Evolutionary conservation across 2,113 vertebrate genomes (phyloP), one percentile per base, ranked within the genome.

Genomic region (Scalopus aquaticus): DNA sequence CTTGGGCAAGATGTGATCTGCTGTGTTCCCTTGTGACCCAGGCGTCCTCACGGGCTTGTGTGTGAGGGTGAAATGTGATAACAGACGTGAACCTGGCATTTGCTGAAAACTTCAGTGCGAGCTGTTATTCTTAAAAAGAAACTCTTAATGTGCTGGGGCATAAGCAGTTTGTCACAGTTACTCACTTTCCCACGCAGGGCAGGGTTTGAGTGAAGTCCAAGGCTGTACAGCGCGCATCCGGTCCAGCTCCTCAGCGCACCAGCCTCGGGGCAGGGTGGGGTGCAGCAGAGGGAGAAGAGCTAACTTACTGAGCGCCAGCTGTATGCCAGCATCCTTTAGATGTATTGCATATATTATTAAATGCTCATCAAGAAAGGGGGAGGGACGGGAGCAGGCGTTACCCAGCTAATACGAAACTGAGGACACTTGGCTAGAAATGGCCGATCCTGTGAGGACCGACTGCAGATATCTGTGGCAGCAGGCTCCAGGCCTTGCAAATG

Each of bases 121-220:
- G 62, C 84, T 80, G n/a, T n/a, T 37, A 37, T 60, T 95, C 67
- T 83, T 65, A 32, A 51, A 65, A 91, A 26, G 88, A 93, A 69
- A 74, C 42, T 78, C 49, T 60, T 76, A 46, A 9, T 49, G 32
- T 69, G 65, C 95, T 89, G 88, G 90, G 64, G 90, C 92, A 79
- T 72, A 72, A 95, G 56, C 65, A 54, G 13, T 54, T 79, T 51
- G 51, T 60, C 22, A 12, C 73, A 35, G 54, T 95, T 86, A 81
- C 46, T 76, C 54, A 32, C 72, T 95, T 85, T 42, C 49, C 46
- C 49, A 30, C 20, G 24, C 69, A 69, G 58, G 67, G 56, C 44
- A 67, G 67, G 58, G 73, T 35, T 77, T 73, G 82, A 88, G 44
- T 28, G 46, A 62, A 80, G 54, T 6, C 62, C 91, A 56, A 69